A percentile compares a stretch with the other conserved stretches of the same genome.
Conservation (phyloP, 2,797 vertebrate species). For the Silurus lanzhouensis region DNA sequence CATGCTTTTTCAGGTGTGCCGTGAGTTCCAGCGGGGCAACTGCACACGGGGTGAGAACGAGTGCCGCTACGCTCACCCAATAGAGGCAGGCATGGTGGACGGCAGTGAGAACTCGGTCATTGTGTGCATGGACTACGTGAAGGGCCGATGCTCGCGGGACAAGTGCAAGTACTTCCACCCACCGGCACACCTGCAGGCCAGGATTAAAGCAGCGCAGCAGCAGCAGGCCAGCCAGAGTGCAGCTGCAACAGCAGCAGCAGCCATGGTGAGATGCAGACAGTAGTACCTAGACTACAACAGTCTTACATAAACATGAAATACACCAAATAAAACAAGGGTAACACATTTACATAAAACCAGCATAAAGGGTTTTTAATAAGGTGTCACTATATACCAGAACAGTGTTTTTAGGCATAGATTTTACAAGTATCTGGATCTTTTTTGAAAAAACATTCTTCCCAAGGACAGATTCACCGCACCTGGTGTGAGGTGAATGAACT, state of each 20-base stretch:
- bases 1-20: constrained; percentile 84
- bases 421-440: neutral
- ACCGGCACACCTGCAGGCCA: constrained; percentile 95
- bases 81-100: constrained; percentile 94
- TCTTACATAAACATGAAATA: neutral
- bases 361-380: neutral
- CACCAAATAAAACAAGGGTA: neutral
- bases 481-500: neutral
- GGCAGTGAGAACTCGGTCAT: constrained; percentile 96
- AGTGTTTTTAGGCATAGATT: neutral
- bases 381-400: neutral
- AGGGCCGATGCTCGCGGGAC: constrained; percentile 95
- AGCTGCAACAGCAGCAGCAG: constrained; percentile 91
- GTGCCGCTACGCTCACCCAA: constrained; percentile 95
- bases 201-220: constrained; percentile 97
- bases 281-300: constrained; percentile 16
- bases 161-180: constrained; percentile 99
- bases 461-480: neutral
- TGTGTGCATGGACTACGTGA: constrained; percentile 99
- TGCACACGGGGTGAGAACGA: constrained; percentile 96
- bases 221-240: constrained; percentile 94
- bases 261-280: constrained; percentile 82
- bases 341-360: neutral
- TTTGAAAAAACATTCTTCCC: neutral
- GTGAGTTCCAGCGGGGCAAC: constrained; percentile 97